Evolutionary conservation across 92 coral and sea anemone species (phyloP).

Genomic region (Zoanthus gigantus): DNA sequence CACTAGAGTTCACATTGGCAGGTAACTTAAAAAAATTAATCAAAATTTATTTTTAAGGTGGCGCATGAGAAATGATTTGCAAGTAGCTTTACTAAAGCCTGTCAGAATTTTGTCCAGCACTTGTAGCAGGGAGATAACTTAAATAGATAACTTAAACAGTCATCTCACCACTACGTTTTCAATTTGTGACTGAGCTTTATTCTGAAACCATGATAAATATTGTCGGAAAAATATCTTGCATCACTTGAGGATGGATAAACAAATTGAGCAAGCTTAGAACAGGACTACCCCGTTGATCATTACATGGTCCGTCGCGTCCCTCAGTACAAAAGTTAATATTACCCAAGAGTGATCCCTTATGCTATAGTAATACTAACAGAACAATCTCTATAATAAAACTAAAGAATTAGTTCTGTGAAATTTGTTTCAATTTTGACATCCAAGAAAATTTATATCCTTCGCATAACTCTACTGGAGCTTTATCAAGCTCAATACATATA

Average conservation of each 20-base stretch:
- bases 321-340: background rate
- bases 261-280: background rate
- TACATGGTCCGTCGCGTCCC: background rate
- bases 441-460: background rate
- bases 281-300: background rate
- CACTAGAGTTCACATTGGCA: background rate
- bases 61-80: background rate
- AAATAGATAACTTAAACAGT: background rate
- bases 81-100: background rate
- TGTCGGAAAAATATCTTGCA: background rate
- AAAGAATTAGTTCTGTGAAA: background rate
- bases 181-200: background rate
- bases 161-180: background rate
- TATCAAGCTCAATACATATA: background rate
- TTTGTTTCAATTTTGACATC: background rate
- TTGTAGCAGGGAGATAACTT: background rate
- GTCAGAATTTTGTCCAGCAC: background rate
- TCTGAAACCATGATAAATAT: background rate
- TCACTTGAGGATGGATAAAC: background rate
- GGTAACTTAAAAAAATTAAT: background rate
- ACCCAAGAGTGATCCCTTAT: background rate
- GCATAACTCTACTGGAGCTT: background rate
- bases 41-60: background rate
- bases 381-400: background rate
- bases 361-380: background rate